Evolutionary conservation across 2,797 vertebrate genomes (phyloP).

Genomic region (Hafferia zeledoni): DNA sequence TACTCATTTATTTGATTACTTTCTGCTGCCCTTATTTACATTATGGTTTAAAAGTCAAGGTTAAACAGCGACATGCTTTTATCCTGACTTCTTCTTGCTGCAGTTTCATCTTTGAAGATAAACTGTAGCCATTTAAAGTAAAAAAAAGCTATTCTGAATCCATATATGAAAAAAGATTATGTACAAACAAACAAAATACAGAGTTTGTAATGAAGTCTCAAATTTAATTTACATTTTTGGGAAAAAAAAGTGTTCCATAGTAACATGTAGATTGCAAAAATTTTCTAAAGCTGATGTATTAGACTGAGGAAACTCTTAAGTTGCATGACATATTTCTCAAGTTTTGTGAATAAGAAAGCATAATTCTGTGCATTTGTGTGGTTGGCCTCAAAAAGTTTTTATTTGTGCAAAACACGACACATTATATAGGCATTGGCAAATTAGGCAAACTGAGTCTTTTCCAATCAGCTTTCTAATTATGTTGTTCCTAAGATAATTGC

Average conservation of each 20-base stretch:
- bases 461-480: constrained; percentile 17
- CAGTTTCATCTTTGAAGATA: neutral
- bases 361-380: neutral
- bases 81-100: neutral
- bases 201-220: neutral
- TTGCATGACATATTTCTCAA: neutral
- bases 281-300: neutral
- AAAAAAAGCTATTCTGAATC: neutral
- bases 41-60: neutral
- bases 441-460: constrained; percentile 8
- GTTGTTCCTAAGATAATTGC: neutral
- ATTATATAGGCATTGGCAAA: neutral
- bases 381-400: neutral
- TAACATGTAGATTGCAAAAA: constrained; percentile 2
- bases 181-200: neutral
- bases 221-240: neutral
- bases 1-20: neutral
- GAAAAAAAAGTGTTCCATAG: constrained; percentile 25
- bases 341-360: neutral
- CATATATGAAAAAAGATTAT: neutral
- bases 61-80: neutral
- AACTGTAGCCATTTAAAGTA: neutral
- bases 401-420: neutral
- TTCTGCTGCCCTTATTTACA: neutral
- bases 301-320: neutral